Conservation (phyloP, 2,888 invertebrate species). For the Nyleta sp. region DNA sequence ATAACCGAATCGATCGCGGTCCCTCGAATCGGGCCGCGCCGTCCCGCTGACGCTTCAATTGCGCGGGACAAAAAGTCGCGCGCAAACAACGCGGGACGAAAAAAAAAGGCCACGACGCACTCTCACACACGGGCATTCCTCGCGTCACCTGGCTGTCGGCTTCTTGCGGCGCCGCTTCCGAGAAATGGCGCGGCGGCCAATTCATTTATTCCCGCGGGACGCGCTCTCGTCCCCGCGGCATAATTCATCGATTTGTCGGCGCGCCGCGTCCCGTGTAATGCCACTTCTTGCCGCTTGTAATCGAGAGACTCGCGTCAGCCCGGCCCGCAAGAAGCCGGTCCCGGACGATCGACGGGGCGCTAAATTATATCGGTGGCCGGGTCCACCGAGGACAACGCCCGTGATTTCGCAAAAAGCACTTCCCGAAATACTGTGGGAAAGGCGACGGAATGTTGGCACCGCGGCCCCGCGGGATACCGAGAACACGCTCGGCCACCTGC, state of each 20-base stretch:
- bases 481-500: not conserved
- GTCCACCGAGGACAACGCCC: constrained; percentile 65
- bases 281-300: constrained; percentile 79
- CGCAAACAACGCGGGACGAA: too few species aligned
- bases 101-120: too few species aligned
- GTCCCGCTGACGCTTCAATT: too few species aligned
- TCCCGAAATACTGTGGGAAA: constrained; percentile 76
- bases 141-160: constrained; percentile 51
- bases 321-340: constrained; percentile 74
- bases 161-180: constrained; percentile 44
- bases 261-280: constrained; percentile 79
- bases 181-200: constrained; percentile 71
- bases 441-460: constrained; percentile 72
- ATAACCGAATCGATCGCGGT: too few species aligned
- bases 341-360: constrained; percentile 70
- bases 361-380: constrained; percentile 78
- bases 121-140: constrained; percentile 42
- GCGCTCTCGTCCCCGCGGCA: constrained; percentile 74
- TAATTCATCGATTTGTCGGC: constrained; percentile 81
- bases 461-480: constrained; percentile 43
- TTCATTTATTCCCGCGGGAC: constrained; percentile 79
- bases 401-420: constrained; percentile 74
- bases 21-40: too few species aligned
- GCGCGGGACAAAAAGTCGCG: too few species aligned
- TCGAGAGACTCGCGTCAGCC: constrained; percentile 77